These are phyloP conservation scores for Zophobas morio DNA, from an alignment of 1,140 invertebrate species.

Conservation along the genomic window DNA sequence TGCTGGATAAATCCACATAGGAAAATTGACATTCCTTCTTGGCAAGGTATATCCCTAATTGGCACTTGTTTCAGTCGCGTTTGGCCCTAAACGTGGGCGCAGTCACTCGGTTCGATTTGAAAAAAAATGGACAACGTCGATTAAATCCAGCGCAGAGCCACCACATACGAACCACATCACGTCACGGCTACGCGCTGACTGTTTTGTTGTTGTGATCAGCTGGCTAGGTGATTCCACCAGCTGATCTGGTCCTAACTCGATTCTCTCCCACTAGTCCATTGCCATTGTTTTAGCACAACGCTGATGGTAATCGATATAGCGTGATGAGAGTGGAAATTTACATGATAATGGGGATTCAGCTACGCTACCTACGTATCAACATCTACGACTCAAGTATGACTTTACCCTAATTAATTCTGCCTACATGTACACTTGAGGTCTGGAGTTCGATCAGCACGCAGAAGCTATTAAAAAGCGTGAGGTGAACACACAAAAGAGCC, in stretches of 20 bases:
- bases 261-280: slow-evolving; percentile 33
- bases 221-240: slow-evolving; percentile 57
- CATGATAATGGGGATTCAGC: too few relatives aligned
- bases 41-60: slow-evolving; percentile 8
- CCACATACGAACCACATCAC: slow-evolving; percentile 17
- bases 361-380: too few relatives aligned
- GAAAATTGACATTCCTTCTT: slow-evolving; percentile 24
- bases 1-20: slow-evolving; percentile 21
- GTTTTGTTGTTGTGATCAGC: slow-evolving; percentile 63
- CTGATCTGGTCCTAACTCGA: slow-evolving; percentile 62
- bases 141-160: slow-evolving; percentile 6
- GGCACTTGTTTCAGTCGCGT: slow-evolving; percentile 12
- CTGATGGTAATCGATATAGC: not conserved
- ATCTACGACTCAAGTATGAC: too few relatives aligned
- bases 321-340: too few relatives aligned
- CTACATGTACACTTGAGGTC: too few relatives aligned
- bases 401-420: too few relatives aligned
- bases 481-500: too few relatives aligned
- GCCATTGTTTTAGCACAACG: slow-evolving; percentile 5
- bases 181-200: slow-evolving; percentile 46
- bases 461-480: too few relatives aligned
- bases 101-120: not conserved
- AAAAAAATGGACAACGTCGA: not conserved
- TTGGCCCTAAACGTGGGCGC: not conserved
- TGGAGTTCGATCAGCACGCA: too few relatives aligned